A percentile compares a stretch with the other conserved stretches of the same genome.
Conservation (phyloP, 2,888 invertebrate species). For the Tetropium fuscum region DNA sequence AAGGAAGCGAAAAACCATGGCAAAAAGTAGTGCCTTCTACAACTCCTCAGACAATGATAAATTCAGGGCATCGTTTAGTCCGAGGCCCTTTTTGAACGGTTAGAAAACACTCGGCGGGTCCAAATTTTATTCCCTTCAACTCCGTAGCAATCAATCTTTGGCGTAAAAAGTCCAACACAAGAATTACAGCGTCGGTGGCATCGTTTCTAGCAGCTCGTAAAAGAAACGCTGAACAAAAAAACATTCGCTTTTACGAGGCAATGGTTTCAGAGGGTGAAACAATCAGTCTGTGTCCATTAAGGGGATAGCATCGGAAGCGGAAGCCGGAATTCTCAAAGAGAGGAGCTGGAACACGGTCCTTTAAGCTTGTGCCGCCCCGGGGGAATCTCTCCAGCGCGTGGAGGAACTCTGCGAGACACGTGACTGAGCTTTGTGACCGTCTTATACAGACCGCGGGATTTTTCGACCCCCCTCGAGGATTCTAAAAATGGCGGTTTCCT, state of each 20-base stretch:
- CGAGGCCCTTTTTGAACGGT: neutral
- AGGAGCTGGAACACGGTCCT: slow-evolving; percentile 42
- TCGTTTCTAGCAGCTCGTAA: slow-evolving; percentile 49
- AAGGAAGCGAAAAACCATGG: neutral
- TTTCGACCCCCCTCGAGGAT: slow-evolving; percentile 38
- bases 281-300: slow-evolving; percentile 55
- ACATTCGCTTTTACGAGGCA: slow-evolving; percentile 44
- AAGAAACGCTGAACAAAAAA: slow-evolving; percentile 41
- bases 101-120: slow-evolving; percentile 13
- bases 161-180: slow-evolving; percentile 42
- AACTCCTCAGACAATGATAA: slow-evolving; percentile 1
- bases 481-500: slow-evolving; percentile 42
- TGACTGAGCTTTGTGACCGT: slow-evolving; percentile 48
- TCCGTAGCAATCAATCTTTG: slow-evolving; percentile 39
- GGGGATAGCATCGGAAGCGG: slow-evolving; percentile 37
- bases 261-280: slow-evolving; percentile 49
- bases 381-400: slow-evolving; percentile 40
- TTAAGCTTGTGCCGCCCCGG: slow-evolving; percentile 43
- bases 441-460: slow-evolving; percentile 43
- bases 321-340: slow-evolving; percentile 45
- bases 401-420: slow-evolving; percentile 42
- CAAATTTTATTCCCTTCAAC: slow-evolving; percentile 33
- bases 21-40: neutral
- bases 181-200: slow-evolving; percentile 46
- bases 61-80: slow-evolving; percentile 11